Conservation (phyloP, 2,888 invertebrate genomes). For the Cheilosia pagana region DNA sequence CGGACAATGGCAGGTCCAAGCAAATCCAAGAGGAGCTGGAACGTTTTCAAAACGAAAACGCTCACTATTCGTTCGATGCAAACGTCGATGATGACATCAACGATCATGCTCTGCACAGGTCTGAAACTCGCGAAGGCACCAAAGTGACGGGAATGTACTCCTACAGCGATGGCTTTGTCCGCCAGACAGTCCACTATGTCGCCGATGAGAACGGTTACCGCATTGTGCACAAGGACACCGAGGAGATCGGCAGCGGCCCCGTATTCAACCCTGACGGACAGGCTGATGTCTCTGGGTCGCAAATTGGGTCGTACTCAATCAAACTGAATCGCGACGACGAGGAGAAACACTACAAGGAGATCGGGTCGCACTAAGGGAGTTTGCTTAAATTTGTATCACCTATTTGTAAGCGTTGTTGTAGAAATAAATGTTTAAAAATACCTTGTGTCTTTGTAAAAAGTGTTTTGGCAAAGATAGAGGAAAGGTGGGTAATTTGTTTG, state of each 20-base stretch:
- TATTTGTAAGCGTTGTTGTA: not conserved
- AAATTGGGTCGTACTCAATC: conserved; percentile 84
- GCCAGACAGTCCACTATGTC: conserved; percentile 85
- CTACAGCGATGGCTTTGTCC: conserved; percentile 86
- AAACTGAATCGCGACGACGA: conserved; percentile 82
- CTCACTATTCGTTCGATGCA: conserved; percentile 83
- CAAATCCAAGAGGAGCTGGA: conserved; percentile 76
- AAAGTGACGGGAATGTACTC: conserved; percentile 84
- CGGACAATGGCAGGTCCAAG: conserved; percentile 8
- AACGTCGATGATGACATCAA: conserved; percentile 84
- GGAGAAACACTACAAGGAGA: conserved; percentile 80
- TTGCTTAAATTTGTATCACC: not conserved
- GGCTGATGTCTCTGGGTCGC: conserved; percentile 83
- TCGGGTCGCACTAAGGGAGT: conserved; percentile 63
- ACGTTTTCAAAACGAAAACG: conserved; percentile 82
- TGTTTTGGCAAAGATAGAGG: too few species aligned
- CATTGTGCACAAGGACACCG: conserved; percentile 84
- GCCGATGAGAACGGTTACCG: conserved; percentile 87
- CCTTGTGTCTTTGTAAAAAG: too few species aligned
- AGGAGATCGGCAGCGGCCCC: conserved; percentile 85
- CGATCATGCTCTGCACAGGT: conserved; percentile 82
- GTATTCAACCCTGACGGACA: conserved; percentile 83
- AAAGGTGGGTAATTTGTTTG: too few species aligned
- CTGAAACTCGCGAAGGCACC: conserved; percentile 82
- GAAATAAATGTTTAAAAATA: too few species aligned